These are phyloP conservation scores for Elmis aenea DNA, from an alignment of 2,888 invertebrate genomes.

Conservation along the genomic window DNA sequence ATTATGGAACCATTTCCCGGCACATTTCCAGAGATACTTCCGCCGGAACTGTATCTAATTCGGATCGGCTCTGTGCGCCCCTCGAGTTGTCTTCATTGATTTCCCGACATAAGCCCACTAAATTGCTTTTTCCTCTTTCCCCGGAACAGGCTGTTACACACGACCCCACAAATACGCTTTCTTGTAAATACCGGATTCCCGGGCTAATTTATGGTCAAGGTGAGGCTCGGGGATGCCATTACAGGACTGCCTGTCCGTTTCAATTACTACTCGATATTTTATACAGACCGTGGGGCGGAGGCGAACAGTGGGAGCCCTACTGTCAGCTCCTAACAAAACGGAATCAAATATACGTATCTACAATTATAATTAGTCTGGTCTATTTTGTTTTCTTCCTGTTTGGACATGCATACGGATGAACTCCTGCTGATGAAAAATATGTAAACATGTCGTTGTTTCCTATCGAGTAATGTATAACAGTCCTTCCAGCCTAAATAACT, in stretches of 20 bases:
- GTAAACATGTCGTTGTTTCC: too few species aligned
- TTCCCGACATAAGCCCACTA: slow-evolving; percentile 42
- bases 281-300: slow-evolving; percentile 18
- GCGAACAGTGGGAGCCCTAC: slow-evolving; percentile 24
- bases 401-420: slow-evolving; percentile 14
- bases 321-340: slow-evolving; percentile 26
- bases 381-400: slow-evolving; percentile 21
- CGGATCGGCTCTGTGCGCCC: slow-evolving; percentile 31
- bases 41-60: slow-evolving; percentile 39
- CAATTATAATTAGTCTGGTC: slow-evolving; percentile 26
- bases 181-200: slow-evolving; percentile 32
- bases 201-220: slow-evolving; percentile 36
- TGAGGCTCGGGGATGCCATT: slow-evolving; percentile 25
- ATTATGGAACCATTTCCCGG: slow-evolving; percentile 37
- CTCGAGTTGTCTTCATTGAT: slow-evolving; percentile 42
- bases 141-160: slow-evolving; percentile 22
- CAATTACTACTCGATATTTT: slow-evolving; percentile 30
- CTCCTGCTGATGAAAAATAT: slow-evolving; percentile 22
- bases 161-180: slow-evolving; percentile 24
- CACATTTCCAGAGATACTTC: slow-evolving; percentile 36
- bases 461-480: too few species aligned
- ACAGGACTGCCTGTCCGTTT: slow-evolving; percentile 23
- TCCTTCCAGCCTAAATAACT: too few species aligned
- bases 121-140: slow-evolving; percentile 41
- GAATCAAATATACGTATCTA: slow-evolving; percentile 15